Percentiles rank a stretch among this genome's conserved stretches.
Conservation (phyloP, 2,888 invertebrate species). For the Acanthopleura granulata region DNA sequence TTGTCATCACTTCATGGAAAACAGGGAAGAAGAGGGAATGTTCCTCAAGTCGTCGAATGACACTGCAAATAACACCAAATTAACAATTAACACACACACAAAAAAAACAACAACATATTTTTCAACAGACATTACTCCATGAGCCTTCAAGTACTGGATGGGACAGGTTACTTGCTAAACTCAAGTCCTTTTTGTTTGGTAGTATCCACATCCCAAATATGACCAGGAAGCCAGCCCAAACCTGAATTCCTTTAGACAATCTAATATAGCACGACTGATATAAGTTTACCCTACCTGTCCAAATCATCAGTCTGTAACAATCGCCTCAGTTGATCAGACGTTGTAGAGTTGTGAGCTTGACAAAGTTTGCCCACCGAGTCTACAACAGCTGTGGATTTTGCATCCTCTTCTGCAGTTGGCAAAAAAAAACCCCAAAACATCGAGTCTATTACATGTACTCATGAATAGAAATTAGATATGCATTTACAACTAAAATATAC, state of each 20-base stretch:
- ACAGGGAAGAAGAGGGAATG: conserved; percentile 64
- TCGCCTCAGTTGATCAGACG: conserved; percentile 55
- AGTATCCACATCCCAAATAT: too few relatives aligned
- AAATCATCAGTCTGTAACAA: conserved; percentile 61
- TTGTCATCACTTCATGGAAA: conserved; percentile 59
- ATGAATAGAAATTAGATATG: too few relatives aligned
- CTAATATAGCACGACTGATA: background rate
- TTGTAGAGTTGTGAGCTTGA: conserved; percentile 56
- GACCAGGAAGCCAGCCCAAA: background rate
- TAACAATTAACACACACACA: too few relatives aligned
- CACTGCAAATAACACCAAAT: conserved; percentile 39
- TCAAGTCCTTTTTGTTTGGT: too few relatives aligned
- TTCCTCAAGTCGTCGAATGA: conserved; percentile 57
- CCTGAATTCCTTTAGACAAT: background rate
- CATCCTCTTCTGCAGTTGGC: conserved; percentile 41
- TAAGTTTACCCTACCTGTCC: conserved; percentile 43
- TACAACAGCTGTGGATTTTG: conserved; percentile 53
- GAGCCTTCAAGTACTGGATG: too few relatives aligned
- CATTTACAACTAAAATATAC: too few relatives aligned
- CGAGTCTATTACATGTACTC: too few relatives aligned
- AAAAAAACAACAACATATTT: too few relatives aligned
- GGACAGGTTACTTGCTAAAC: too few relatives aligned
- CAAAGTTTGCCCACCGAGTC: conserved; percentile 61
- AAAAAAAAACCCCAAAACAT: too few relatives aligned
- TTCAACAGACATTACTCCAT: too few relatives aligned